Evolutionary conservation across 2,888 invertebrate species (phyloP), one percentile per base, ranked within the genome.

Genomic region (Eulithis testata): DNA sequence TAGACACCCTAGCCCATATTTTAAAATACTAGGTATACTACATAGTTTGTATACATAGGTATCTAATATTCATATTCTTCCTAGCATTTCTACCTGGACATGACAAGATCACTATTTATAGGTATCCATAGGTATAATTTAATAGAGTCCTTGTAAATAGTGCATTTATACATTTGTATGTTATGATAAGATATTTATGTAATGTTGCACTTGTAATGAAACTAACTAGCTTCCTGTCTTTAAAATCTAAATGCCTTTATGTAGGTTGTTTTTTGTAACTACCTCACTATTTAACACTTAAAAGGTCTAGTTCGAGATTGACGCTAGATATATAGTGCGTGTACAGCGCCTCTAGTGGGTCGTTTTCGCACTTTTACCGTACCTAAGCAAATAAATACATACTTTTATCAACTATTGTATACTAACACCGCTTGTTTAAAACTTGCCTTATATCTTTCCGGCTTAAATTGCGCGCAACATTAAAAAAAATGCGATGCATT

Each of bases 1-100:
- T 91, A 89, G 85, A 86, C 84, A 89, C 64, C 82, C 84, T 73
- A 61, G 12, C 14, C 11, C 43, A 57, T 49, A 60, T 60, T 54
- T 54, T 61, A 9, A 11, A 56, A 51, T 44, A 21, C 21, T 21
- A 21, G 21, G 21, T 31, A 31, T 31, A 31, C 5, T 31, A 31
- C 31, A 31, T 31, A 31, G 31, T 31, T 31, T 31, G 31, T 31
- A 31, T 31, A 31, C 6, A 5, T 31, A 21, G 2, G 21, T 21
- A 21, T 21, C 21, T 21, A 21, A 21, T 21, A 31, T 31, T 31
- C 31, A 40, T 40, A 40, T 62, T 52, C 37, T 63, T 62, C 47
- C 57, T 63, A 31, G 37, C 55, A 37, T 53, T 51, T 59, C 36
- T 44, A 31, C 12, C 9, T 7, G 3, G 47, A 47, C 4, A 47